Evolutionary conservation across 2,888 invertebrate genomes (phyloP).

Genomic region (Agriopis aurantiaria): DNA sequence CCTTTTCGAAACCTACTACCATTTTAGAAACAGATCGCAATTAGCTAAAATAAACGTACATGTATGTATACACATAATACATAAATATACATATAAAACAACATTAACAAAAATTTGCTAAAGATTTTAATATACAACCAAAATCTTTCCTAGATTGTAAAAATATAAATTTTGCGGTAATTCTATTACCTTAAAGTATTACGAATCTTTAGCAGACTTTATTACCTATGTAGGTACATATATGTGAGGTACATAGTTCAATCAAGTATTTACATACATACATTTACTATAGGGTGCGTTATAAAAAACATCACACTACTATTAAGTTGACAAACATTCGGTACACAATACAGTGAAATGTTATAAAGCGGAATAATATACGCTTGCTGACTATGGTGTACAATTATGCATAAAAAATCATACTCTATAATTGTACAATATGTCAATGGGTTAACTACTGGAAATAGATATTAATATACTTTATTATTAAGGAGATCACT

Average conservation of each 20-base stretch:
- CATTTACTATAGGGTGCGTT: conserved; percentile 48
- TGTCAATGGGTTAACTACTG: not conserved
- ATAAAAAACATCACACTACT: conserved; percentile 44
- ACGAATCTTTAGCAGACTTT: conserved; percentile 37
- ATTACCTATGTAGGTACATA: conserved; percentile 21
- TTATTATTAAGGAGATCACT: no score
- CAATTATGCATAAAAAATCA: conserved; percentile 37
- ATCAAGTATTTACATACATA: conserved; percentile 41
- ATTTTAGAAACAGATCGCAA: conserved; percentile 86
- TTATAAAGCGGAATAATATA: conserved; percentile 52
- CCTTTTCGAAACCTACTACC: conserved; percentile 53
- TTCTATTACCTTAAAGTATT: not conserved
- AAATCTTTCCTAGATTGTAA: no score
- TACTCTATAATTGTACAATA: not conserved
- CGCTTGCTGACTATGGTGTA: conserved; percentile 48
- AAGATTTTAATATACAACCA: conserved; percentile 38
- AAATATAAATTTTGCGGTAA: not conserved
- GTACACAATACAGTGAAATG: conserved; percentile 43
- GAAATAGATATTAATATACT: no score
- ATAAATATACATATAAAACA: conserved; percentile 1
- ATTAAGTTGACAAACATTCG: conserved; percentile 43
- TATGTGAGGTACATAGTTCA: conserved; percentile 7
- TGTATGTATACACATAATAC: conserved; percentile 44
- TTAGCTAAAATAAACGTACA: conserved; percentile 68
- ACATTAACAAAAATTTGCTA: conserved; percentile 35